These are phyloP conservation scores for Lethenteron reissneri DNA, from an alignment of 2,113 vertebrate species.

Conservation along the genomic window DNA sequence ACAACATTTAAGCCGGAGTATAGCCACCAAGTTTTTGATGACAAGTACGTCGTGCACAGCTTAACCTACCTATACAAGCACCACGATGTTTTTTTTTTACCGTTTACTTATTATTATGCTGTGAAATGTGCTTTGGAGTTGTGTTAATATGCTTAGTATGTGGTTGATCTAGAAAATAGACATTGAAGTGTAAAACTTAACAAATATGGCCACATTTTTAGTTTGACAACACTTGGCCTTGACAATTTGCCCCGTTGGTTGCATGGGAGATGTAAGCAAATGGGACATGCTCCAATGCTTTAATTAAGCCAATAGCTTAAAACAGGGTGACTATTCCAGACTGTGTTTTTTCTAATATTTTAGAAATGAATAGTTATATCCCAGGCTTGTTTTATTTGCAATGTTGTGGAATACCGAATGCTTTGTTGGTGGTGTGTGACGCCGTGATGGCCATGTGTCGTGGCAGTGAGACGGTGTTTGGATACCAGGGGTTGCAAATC, in stretches of 20 bases:
- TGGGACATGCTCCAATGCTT: too few relatives aligned
- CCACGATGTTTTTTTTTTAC: too few relatives aligned
- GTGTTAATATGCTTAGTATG: neutral
- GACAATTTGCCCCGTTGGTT: too few relatives aligned
- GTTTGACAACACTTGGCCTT: too few relatives aligned
- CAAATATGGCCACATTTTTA: too few relatives aligned
- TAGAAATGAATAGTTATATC: neutral
- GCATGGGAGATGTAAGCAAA: too few relatives aligned
- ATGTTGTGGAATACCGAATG: too few relatives aligned
- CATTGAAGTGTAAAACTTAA: neutral
- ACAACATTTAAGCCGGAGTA: slow-evolving; percentile 83
- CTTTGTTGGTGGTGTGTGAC: too few relatives aligned
- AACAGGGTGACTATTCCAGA: neutral
- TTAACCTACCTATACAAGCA: too few relatives aligned
- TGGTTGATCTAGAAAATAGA: neutral
- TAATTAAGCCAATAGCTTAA: too few relatives aligned
- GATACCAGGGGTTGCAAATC: slow-evolving; percentile 90
- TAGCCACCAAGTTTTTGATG: slow-evolving; percentile 82
- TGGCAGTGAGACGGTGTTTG: slow-evolving; percentile 75
- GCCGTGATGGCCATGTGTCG: too few relatives aligned
- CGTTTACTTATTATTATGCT: neutral
- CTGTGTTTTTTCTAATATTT: slow-evolving; percentile 4
- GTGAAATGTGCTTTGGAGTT: neutral
- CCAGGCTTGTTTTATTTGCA: neutral
- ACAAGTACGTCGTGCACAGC: slow-evolving; percentile 52